Evolutionary conservation across 1,140 invertebrate genomes (phyloP).

Genomic region (Kradibia gibbosae): DNA sequence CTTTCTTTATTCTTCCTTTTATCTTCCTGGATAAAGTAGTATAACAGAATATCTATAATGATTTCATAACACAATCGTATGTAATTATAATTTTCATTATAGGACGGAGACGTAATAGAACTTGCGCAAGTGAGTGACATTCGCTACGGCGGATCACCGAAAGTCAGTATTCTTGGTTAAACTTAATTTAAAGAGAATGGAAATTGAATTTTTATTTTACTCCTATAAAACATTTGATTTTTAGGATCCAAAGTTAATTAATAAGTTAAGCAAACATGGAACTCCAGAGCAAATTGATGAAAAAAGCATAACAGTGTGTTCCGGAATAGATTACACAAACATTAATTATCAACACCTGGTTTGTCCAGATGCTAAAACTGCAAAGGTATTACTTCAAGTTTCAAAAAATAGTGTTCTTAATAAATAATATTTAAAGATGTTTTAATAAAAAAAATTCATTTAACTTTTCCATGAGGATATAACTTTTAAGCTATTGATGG

Average conservation of each 20-base stretch:
- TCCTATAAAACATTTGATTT: neutral
- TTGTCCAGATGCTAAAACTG: conserved; percentile 89
- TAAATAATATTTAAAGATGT: neutral
- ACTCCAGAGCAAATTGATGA: conserved; percentile 85
- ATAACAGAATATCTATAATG: no score
- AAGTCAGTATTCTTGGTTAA: conserved; percentile 74
- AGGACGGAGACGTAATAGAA: conserved; percentile 97
- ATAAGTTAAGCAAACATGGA: conserved; percentile 85
- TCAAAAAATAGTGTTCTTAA: neutral
- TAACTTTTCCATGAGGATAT: no score
- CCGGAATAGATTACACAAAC: conserved; percentile 97
- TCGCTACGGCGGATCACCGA: conserved; percentile 88
- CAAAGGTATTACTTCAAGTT: conserved; percentile 81
- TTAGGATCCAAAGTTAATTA: conserved; percentile 89
- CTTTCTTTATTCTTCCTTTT: no score
- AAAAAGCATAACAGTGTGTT: conserved; percentile 96
- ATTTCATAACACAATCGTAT: no score
- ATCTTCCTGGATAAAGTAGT: no score
- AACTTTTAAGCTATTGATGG: no score
- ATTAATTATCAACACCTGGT: conserved; percentile 97
- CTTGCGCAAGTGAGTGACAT: conserved; percentile 98
- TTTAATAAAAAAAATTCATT: no score
- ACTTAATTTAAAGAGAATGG: neutral
- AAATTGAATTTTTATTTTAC: neutral
- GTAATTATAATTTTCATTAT: no score